A percentile compares a stretch with the other conserved stretches of the same genome.
phyloP scores from a whole-genome alignment of 2,888 invertebrate species.

The Platerodrilus igneus region DNA sequence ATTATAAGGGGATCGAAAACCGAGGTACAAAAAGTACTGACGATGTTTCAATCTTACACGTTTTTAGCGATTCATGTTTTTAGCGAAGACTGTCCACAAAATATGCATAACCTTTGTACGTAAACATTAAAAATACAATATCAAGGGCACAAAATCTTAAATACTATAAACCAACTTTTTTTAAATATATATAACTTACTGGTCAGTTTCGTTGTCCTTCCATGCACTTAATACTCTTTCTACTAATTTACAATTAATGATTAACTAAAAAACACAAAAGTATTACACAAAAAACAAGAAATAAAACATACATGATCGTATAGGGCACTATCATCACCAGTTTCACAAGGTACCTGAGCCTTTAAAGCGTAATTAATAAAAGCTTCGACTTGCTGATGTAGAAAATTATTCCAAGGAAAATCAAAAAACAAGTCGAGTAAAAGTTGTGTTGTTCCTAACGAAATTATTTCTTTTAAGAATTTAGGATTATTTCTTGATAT shows the following conservation, averaged over 20 bases:
- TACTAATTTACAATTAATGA: conserved; percentile 71
- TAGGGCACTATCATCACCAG: conserved; percentile 49
- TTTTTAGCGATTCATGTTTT: no score
- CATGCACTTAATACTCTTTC: conserved; percentile 77
- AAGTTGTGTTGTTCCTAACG: conserved; percentile 54
- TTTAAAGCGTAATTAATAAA: conserved; percentile 69
- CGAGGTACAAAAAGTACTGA: no score
- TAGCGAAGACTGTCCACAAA: no score
- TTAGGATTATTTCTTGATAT: conserved; percentile 67
- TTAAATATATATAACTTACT: conserved; percentile 56
- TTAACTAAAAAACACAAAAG: conserved; percentile 38
- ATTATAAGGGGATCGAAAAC: no score
- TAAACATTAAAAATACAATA: no score
- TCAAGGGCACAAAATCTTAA: no score
- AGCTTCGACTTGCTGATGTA: conserved; percentile 85
- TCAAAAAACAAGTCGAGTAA: conserved; percentile 84
- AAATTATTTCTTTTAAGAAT: conserved; percentile 62
- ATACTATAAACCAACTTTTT: no score
- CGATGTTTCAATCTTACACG: no score
- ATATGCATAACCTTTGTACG: no score
- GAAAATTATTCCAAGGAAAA: conserved; percentile 91
- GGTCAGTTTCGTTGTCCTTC: conserved; percentile 70
- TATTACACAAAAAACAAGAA: not conserved
- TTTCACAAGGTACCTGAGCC: conserved; percentile 31
- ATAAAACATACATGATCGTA: conserved; percentile 52